Percentiles rank a stretch among this genome's conserved stretches.
Conservation (phyloP, 2,113 vertebrate genomes). For the Fulica atra region DNA sequence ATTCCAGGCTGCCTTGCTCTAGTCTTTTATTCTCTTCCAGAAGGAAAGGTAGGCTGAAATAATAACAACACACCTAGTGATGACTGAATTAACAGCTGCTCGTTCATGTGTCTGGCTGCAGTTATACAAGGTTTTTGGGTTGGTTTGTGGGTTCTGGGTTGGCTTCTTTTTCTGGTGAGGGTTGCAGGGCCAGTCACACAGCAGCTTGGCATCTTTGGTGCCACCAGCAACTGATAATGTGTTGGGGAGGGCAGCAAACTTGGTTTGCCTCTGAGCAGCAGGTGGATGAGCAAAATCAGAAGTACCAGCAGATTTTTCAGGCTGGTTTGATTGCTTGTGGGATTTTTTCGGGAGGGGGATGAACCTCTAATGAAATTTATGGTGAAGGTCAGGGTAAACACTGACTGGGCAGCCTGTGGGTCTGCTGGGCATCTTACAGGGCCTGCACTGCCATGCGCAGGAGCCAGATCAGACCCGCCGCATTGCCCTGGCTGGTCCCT, state of each 20-base stretch:
- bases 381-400: not conserved
- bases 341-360: not conserved
- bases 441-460: rapidly evolving
- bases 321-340: not conserved
- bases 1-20: not conserved
- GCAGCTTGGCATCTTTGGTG: not conserved
- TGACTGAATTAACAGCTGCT: not conserved
- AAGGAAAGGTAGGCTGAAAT: not conserved
- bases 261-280: not conserved
- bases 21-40: not conserved
- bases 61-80: not conserved
- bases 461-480: not conserved
- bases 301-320: not conserved
- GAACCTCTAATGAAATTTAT: not conserved
- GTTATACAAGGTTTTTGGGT: not conserved
- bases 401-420: not conserved
- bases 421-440: not conserved
- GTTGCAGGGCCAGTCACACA: not conserved
- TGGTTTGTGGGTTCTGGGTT: not conserved
- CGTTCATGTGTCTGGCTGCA: not conserved
- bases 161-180: not conserved
- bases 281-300: not conserved
- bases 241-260: not conserved
- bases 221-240: not conserved
- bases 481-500: not conserved